Evolutionary conservation across 1,140 invertebrate species (phyloP).

Genomic region (Luehdorfia chinensis): DNA sequence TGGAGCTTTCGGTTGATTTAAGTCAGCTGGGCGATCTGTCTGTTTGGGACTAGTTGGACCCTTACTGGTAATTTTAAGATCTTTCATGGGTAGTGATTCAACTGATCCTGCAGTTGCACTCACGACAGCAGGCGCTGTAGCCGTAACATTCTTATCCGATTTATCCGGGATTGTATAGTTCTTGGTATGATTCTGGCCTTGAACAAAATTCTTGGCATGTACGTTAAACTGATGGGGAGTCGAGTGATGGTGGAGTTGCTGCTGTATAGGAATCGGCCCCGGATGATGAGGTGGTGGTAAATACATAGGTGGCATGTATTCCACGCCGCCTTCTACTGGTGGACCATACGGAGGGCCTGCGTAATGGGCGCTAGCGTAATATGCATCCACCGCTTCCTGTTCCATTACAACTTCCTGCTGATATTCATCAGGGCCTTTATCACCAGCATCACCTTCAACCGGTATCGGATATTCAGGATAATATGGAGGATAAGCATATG

Average conservation of each 20-base stretch:
- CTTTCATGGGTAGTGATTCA: constrained; percentile 66
- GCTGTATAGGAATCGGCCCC: constrained; percentile 44
- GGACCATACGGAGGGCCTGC: constrained; percentile 49
- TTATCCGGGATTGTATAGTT: constrained; percentile 49
- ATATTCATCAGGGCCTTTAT: constrained; percentile 72
- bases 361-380: constrained; percentile 66
- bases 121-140: constrained; percentile 26
- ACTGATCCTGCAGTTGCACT: constrained; percentile 28
- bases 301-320: constrained; percentile 66
- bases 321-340: constrained; percentile 51
- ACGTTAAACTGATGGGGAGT: constrained; percentile 73
- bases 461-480: constrained; percentile 70
- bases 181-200: constrained; percentile 60
- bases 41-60: constrained; percentile 62
- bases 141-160: constrained; percentile 44
- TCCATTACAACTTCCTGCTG: constrained; percentile 71
- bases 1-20: constrained; percentile 34
- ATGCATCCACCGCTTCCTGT: constrained; percentile 70
- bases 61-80: constrained; percentile 65
- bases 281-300: constrained; percentile 55
- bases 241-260: constrained; percentile 46
- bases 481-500: constrained; percentile 67
- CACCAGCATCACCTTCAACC: constrained; percentile 63
- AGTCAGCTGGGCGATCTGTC: constrained; percentile 32
- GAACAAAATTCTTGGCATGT: constrained; percentile 73